Percentiles rank a stretch among this genome's conserved stretches.
Conservation (phyloP, 2,113 vertebrate species). For the Reinhardtius hippoglossoides region DNA sequence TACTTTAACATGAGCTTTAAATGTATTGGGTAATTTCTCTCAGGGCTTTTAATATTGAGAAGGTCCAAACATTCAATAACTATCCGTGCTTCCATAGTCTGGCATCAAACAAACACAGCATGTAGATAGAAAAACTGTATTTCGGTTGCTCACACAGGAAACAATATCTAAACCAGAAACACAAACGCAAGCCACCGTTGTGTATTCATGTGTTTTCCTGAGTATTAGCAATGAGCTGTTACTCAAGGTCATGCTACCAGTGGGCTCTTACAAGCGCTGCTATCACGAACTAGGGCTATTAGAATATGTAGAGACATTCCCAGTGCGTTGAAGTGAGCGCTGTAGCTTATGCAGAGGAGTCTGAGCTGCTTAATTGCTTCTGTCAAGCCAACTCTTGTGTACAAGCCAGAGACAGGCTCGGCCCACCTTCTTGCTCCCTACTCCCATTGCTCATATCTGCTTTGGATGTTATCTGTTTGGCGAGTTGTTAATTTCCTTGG, state of each 20-base stretch:
- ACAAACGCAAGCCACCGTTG: not conserved
- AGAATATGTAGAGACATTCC: conserved; percentile 34
- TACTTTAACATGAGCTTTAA: too few relatives aligned
- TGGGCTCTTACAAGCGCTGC: conserved; percentile 7
- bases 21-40: too few relatives aligned
- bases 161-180: not conserved
- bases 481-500: conserved; percentile 82
- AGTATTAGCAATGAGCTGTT: conserved; percentile 5
- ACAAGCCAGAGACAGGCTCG: conserved; percentile 59
- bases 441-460: conserved; percentile 78
- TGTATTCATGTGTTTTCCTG: not conserved
- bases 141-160: too few relatives aligned
- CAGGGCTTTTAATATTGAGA: too few relatives aligned
- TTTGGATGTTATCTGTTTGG: conserved; percentile 78
- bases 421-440: conserved; percentile 66
- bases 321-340: conserved; percentile 39
- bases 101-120: not conserved
- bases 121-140: not conserved
- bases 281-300: conserved; percentile 17
- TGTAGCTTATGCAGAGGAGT: conserved; percentile 52
- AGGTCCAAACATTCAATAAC: too few relatives aligned
- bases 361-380: conserved; percentile 78
- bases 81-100: too few relatives aligned
- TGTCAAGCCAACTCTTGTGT: conserved; percentile 71
- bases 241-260: conserved; percentile 21